Conservation (phyloP, 2,888 invertebrate species). For the Podabrus alpinus region DNA sequence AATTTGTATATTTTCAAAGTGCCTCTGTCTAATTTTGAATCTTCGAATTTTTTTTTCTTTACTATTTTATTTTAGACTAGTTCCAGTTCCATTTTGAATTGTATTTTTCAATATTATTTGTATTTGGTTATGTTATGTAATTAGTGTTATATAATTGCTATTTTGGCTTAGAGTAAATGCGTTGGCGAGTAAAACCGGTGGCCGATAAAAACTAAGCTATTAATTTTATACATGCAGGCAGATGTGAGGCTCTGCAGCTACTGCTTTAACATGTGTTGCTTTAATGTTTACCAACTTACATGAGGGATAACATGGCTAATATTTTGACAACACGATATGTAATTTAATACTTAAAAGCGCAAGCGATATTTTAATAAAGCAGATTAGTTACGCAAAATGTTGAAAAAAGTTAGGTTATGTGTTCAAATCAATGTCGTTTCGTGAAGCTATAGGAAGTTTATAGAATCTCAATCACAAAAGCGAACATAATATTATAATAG, state of each 20-base stretch:
- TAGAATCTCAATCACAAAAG: too few species aligned
- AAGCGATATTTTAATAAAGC: background rate
- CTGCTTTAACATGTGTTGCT: conserved; percentile 12
- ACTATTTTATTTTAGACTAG: background rate
- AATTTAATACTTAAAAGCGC: background rate
- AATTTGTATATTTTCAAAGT: background rate
- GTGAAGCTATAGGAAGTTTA: too few species aligned
- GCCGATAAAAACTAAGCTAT: conserved; percentile 19
- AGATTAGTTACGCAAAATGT: background rate
- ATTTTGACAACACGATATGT: background rate
- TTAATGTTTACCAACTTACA: conserved; percentile 1
- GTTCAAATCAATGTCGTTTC: too few species aligned
- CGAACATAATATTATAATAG: too few species aligned
- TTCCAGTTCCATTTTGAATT: background rate
- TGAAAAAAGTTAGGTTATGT: too few species aligned
- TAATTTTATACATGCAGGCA: conserved; percentile 12
- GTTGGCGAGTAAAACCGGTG: conserved; percentile 17
- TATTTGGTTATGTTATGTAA: background rate
- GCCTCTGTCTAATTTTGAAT: background rate
- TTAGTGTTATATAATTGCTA: background rate
- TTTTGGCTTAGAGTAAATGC: background rate
- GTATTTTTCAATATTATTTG: background rate
- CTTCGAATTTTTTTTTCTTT: background rate
- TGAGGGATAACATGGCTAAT: background rate
- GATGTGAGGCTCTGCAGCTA: conserved; percentile 9